Base-by-base conservation (phyloP, 1,140 invertebrate species). In the Zaprionus kolodkinae region DNA sequence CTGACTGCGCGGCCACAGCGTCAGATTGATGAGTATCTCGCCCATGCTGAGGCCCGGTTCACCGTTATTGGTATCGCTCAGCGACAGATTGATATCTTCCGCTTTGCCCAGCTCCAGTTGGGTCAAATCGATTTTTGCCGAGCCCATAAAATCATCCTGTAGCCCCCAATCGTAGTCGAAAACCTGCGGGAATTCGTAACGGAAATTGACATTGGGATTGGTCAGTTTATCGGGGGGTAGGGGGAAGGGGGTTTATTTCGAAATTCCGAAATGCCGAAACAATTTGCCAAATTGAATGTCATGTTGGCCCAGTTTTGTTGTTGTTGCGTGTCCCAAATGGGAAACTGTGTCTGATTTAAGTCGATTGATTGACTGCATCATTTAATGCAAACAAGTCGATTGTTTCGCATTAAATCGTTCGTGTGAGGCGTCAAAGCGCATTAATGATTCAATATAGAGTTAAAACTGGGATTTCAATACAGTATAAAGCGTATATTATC, bases 131-230 rank as follows among this genome's bases (percentile, higher is more conserved):
- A 99, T 93, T 55, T 95, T 94, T 3, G 97, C 96, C 57, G 96
- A 95, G 12, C 99, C 99, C 97, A 99, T 99, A 91, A 99, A 99
- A 94, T 99, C 99, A 93, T 99, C 99, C 93, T 97, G 96, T 55
- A 99, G 95, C 33, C 98, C 98, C 96, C 98, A 98, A 92, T 99
- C 99, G 93, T 99, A 99, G 94, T 99, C 99, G 93, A 97, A 99
- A 15, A 99, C 98, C 96, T 97, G 48, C 59, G 59, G 65, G 65
- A 84, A 79, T 72, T 70, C 50, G 48, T 38, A 72, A 54, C 63
- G 70, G 70, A 74, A 74, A 76, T 76, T 76, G 72, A 62, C 67
- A 74, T 57, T 55, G 50, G 25, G 21, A 1, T 50, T 50, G 17
- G 17, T 50, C 40, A 45, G 7, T 45, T 45, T 15, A 45, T n/a